Percentiles rank a stretch among this genome's conserved stretches.
These are phyloP conservation scores for Drosophila malerkotliana DNA, from an alignment of 1,140 invertebrate genomes.

Conservation along the genomic window DNA sequence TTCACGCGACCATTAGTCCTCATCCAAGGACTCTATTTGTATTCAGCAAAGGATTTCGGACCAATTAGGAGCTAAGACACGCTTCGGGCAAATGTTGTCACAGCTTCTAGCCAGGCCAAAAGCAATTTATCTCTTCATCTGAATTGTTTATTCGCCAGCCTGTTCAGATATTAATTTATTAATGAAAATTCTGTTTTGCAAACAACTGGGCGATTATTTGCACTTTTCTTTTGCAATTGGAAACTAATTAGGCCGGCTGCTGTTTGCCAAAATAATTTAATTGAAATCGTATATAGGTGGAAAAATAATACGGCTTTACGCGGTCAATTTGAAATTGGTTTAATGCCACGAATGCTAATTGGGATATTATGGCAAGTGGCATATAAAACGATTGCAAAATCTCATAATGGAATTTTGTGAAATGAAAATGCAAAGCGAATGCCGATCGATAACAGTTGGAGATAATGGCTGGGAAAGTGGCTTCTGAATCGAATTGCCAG, in stretches of 20 bases:
- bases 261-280: constrained; percentile 17
- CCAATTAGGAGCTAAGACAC: constrained; percentile 15
- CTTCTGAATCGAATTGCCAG: neutral
- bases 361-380: constrained; percentile 25
- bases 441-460: neutral
- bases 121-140: constrained; percentile 17
- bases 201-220: constrained; percentile 10
- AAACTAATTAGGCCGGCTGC: constrained; percentile 32
- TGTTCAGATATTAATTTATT: constrained; percentile 43
- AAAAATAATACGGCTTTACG: constrained; percentile 4
- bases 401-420: constrained; percentile 15
- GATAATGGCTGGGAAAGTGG: neutral
- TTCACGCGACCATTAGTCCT: constrained; percentile 11
- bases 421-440: neutral
- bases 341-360: constrained; percentile 20
- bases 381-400: constrained; percentile 14
- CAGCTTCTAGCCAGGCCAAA: neutral
- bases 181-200: constrained; percentile 28
- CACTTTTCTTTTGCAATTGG: constrained; percentile 18
- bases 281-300: constrained; percentile 6
- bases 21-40: constrained; percentile 4
- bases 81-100: constrained; percentile 11
- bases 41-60: constrained; percentile 3
- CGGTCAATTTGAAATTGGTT: constrained; percentile 5
- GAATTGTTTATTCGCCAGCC: constrained; percentile 22